Conservation (phyloP, 2,888 invertebrate species). For the Metalampra italica region DNA sequence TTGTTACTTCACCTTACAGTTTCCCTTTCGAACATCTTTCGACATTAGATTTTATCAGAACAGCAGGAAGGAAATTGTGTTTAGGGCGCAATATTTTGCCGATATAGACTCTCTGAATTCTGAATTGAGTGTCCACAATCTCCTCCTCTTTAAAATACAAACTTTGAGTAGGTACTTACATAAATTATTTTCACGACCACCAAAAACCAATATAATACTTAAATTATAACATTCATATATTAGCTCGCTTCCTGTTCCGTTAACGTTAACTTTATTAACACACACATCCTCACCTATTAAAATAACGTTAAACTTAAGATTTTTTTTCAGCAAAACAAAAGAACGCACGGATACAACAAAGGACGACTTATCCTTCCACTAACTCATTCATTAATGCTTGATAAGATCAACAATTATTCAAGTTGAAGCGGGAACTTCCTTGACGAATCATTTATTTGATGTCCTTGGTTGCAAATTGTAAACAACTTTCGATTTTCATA, state of each 20-base stretch:
- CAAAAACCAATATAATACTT: too few species aligned
- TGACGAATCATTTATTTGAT: not conserved
- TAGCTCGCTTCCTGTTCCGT: too few species aligned
- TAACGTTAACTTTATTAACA: too few species aligned
- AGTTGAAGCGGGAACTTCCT: constrained; percentile 4
- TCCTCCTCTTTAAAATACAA: too few species aligned
- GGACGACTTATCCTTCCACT: constrained; percentile 8
- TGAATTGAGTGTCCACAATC: too few species aligned
- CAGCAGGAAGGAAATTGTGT: too few species aligned
- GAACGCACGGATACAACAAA: constrained; percentile 11
- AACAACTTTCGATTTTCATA: not conserved
- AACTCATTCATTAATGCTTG: constrained; percentile 3
- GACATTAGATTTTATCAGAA: constrained; percentile 8
- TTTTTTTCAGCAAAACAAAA: not conserved
- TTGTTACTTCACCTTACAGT: constrained; percentile 24
- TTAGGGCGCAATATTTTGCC: too few species aligned
- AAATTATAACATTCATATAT: too few species aligned
- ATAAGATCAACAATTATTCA: constrained; percentile 8
- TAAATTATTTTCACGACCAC: too few species aligned
- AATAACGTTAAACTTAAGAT: not conserved
- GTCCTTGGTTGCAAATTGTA: not conserved
- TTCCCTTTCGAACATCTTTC: constrained; percentile 29
- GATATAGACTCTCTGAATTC: too few species aligned
- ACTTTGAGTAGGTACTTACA: too few species aligned
- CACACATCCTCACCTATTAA: too few species aligned